Conservation (phyloP, 2,113 vertebrate genomes). For the Scomber colias region DNA sequence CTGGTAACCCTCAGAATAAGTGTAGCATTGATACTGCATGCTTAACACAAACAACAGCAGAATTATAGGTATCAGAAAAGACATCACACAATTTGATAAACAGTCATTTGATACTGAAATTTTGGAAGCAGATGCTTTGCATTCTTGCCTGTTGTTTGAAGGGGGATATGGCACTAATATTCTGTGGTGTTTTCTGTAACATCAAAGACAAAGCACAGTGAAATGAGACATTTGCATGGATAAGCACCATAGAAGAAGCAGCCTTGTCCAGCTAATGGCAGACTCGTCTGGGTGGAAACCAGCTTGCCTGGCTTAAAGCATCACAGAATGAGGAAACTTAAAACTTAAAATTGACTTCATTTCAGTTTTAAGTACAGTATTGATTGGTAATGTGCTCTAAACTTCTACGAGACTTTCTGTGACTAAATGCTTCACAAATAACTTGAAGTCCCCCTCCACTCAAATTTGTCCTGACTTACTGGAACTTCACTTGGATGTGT, state of each 20-base stretch:
- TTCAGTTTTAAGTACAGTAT: no score
- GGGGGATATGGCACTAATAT: background rate
- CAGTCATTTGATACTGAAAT: background rate
- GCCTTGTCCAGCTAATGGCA: constrained; percentile 18
- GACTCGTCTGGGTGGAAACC: background rate
- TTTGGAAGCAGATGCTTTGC: background rate
- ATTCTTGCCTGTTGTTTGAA: background rate
- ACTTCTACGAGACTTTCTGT: no score
- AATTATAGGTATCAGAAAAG: background rate
- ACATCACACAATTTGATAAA: background rate
- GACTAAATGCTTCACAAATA: no score
- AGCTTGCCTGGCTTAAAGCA: background rate
- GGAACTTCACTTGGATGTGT: no score
- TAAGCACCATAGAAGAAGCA: background rate
- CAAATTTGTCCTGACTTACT: no score
- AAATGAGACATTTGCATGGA: background rate
- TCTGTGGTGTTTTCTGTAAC: background rate
- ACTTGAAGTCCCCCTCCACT: no score
- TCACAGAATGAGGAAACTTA: no score
- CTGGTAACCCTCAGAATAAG: constrained; percentile 43
- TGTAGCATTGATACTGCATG: constrained; percentile 20
- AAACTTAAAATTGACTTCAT: no score
- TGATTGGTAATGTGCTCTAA: no score
- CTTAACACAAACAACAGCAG: constrained; percentile 41
- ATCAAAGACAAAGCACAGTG: constrained; percentile 3